Percentiles rank a stretch among this genome's conserved stretches.
These are phyloP conservation scores for Callaeas wilsoni DNA, from an alignment of 2,113 vertebrate genomes.

Conservation along the genomic window DNA sequence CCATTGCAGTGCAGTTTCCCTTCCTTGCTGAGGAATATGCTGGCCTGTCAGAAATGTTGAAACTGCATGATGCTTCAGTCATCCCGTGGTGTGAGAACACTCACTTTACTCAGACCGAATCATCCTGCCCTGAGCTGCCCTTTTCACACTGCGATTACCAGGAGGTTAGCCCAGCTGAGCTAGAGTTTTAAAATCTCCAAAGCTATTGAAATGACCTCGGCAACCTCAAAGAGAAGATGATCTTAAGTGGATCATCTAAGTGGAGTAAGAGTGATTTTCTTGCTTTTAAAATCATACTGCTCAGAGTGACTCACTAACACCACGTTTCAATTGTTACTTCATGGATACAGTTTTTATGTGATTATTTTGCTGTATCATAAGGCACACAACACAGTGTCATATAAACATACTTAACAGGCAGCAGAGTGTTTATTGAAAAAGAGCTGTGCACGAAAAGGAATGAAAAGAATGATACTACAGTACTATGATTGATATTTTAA, in stretches of 20 bases:
- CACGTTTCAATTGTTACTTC: background rate
- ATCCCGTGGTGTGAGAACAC: background rate
- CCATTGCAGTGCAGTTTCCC: background rate
- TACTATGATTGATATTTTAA: background rate
- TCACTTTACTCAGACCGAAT: background rate
- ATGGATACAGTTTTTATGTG: background rate
- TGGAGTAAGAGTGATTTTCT: background rate
- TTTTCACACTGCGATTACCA: background rate
- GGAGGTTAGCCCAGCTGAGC: background rate
- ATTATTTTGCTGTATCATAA: background rate
- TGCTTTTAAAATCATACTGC: background rate
- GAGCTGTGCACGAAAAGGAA: background rate
- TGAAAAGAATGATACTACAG: background rate
- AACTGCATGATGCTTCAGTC: background rate
- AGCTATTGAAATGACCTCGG: background rate
- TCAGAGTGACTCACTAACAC: background rate
- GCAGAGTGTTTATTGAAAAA: background rate
- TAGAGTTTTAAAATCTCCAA: background rate
- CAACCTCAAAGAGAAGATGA: background rate
- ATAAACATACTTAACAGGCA: background rate
- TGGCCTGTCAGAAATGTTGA: background rate
- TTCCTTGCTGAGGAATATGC: background rate
- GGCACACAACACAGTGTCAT: background rate
- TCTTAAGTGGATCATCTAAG: background rate
- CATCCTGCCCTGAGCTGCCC: background rate